Conservation (phyloP, 2,113 vertebrate genomes). For the Cinclus cinclus region DNA sequence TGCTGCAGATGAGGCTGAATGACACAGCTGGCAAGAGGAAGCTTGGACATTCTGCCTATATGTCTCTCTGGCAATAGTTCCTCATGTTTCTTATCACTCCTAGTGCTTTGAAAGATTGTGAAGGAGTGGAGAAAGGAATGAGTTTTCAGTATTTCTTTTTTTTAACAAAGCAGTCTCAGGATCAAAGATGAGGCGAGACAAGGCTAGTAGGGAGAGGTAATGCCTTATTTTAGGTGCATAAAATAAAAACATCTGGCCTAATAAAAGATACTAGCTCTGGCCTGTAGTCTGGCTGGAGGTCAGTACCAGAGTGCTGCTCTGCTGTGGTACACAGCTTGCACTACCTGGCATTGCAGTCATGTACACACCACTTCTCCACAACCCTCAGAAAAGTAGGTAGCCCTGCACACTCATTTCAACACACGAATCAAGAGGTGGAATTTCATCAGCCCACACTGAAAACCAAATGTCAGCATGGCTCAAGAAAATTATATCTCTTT, state of each 20-base stretch:
- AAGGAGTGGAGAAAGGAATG: background rate
- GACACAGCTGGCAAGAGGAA: background rate
- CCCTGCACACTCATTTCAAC: background rate
- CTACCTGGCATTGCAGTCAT: background rate
- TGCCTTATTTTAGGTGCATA: background rate
- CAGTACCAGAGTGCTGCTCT: background rate
- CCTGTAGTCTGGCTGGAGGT: background rate
- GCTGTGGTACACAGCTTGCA: background rate
- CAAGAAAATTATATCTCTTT: background rate
- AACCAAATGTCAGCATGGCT: background rate
- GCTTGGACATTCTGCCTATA: background rate
- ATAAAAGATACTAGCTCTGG: background rate
- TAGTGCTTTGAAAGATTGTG: background rate
- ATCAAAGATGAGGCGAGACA: background rate
- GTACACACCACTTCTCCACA: background rate
- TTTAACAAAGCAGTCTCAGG: background rate
- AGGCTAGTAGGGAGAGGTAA: background rate
- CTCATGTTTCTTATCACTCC: background rate
- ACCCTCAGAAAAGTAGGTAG: background rate
- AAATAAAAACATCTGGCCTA: conserved; percentile 2
- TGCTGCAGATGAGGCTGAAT: background rate
- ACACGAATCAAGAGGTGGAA: background rate
- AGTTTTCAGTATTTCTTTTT: background rate
- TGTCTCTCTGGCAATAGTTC: background rate
- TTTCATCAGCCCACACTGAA: background rate